These are phyloP conservation scores for Silurus meridionalis DNA, from an alignment of 2,113 vertebrate species.

Conservation along the genomic window DNA sequence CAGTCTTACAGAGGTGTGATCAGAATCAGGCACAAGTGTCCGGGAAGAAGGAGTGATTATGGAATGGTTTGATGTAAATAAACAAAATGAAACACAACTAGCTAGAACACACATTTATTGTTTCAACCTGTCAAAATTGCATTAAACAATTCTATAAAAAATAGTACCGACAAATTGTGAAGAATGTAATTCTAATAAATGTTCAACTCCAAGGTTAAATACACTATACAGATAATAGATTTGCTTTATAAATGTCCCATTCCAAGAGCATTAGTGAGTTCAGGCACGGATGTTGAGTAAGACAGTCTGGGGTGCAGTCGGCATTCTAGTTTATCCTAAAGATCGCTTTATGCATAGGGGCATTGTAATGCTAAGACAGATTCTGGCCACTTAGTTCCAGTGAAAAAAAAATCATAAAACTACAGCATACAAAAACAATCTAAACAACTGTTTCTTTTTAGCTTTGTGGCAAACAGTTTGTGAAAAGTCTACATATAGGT, in stretches of 20 bases:
- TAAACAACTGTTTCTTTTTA: neutral
- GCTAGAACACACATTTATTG: neutral
- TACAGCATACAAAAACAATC: neutral
- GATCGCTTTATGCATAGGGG: too few relatives aligned
- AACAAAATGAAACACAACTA: neutral
- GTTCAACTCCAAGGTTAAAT: neutral
- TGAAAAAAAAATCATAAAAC: neutral
- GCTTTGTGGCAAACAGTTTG: neutral
- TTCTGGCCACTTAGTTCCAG: neutral
- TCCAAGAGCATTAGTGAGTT: neutral
- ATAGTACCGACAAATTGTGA: neutral
- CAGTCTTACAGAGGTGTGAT: neutral
- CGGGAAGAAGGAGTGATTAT: neutral
- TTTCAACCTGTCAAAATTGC: neutral
- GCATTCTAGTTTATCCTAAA: too few relatives aligned
- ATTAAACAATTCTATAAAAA: neutral
- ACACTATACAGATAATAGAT: neutral
- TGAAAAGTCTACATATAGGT: neutral
- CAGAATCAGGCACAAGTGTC: neutral
- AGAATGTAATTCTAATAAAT: neutral
- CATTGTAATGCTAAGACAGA: neutral
- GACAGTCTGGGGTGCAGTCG: neutral
- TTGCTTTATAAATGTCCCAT: neutral
- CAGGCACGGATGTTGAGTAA: neutral
- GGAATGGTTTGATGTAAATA: neutral